These are phyloP conservation scores for Poecilus cupreus DNA, from an alignment of 2,888 invertebrate genomes.

Conservation along the genomic window DNA sequence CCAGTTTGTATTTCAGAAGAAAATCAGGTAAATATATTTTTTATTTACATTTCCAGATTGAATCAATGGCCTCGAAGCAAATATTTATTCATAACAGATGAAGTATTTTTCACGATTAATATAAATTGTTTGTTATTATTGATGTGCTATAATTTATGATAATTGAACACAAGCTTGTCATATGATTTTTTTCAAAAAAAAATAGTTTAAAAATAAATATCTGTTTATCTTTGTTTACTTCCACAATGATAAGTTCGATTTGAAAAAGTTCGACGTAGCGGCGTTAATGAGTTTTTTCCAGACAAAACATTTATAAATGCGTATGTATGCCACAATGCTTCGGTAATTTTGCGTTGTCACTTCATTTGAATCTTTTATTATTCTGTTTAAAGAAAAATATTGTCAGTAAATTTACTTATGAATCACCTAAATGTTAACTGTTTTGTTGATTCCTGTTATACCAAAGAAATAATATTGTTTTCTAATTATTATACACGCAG, in stretches of 20 bases:
- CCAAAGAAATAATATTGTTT: no score
- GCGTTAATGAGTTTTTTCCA: background rate
- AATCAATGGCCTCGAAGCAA: no score
- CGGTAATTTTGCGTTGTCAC: background rate
- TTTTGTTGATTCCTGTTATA: no score
- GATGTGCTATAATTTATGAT: background rate
- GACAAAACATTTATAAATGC: background rate
- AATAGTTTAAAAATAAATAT: background rate
- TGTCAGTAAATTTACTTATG: background rate
- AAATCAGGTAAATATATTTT: no score
- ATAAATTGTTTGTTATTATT: background rate
- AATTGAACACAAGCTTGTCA: background rate
- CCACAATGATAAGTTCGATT: background rate
- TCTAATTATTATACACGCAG: no score
- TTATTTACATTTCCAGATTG: no score
- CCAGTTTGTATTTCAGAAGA: no score
- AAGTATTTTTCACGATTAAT: background rate
- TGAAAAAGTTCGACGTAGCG: background rate
- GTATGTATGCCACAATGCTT: background rate
- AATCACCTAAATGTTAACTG: background rate
- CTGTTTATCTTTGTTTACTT: background rate
- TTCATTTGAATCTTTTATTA: background rate
- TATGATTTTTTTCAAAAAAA: background rate
- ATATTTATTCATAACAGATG: background rate
- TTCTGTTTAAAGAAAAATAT: background rate